Percentiles rank a stretch among this genome's conserved stretches.
Evolutionary conservation across 2,888 invertebrate species (phyloP).

Genomic region (Orthosia gracilis): DNA sequence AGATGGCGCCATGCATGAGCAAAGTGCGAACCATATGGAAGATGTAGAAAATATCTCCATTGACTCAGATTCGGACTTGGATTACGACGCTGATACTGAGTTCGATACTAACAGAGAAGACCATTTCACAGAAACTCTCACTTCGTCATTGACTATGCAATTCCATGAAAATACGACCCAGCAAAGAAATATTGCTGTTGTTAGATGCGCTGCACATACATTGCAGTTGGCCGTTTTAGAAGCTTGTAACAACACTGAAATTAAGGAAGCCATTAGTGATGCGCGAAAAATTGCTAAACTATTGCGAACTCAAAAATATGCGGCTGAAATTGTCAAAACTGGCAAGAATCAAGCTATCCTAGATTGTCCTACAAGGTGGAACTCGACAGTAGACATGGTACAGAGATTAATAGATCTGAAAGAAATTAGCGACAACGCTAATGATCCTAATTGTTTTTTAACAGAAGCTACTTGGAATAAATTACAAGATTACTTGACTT

Average conservation of each 20-base stretch:
- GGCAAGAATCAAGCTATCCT: slow-evolving; percentile 7
- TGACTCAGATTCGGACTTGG: slow-evolving; percentile 5
- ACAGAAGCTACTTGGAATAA: slow-evolving; percentile 5
- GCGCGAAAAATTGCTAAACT: slow-evolving; percentile 3
- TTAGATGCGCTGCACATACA: slow-evolving; percentile 6
- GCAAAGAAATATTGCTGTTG: background rate
- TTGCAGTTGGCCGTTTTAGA: slow-evolving; percentile 7
- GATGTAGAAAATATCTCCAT: slow-evolving; percentile 12
- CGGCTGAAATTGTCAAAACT: background rate
- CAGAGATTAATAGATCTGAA: slow-evolving; percentile 6
- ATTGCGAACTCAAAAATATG: slow-evolving; percentile 12
- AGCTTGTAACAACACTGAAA: slow-evolving; percentile 5
- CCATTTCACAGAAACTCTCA: background rate
- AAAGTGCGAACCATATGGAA: slow-evolving; percentile 2
- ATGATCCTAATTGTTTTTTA: background rate
- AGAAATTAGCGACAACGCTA: background rate
- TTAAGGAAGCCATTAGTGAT: background rate
- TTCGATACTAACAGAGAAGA: slow-evolving; percentile 8
- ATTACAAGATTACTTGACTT: slow-evolving; percentile 2
- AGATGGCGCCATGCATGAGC: background rate
- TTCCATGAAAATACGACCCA: slow-evolving; percentile 9
- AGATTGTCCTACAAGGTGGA: slow-evolving; percentile 18
- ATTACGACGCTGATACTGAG: slow-evolving; percentile 3
- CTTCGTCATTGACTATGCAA: slow-evolving; percentile 3
- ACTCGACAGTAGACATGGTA: slow-evolving; percentile 3